Evolutionary conservation across 2,888 invertebrate species (phyloP).

Genomic region (Epinotia brunnichana): DNA sequence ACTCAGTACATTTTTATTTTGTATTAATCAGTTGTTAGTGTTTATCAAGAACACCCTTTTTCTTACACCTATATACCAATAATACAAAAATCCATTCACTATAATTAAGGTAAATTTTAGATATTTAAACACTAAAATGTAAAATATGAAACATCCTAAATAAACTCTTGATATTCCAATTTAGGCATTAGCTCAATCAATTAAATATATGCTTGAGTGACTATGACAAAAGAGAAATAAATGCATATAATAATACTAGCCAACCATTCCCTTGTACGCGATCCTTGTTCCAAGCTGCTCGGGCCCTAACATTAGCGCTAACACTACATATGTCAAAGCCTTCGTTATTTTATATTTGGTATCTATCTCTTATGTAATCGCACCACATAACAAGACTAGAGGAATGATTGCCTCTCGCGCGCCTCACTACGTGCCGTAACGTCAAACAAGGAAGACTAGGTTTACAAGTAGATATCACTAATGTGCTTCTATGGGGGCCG

Average conservation of each 20-base stretch:
- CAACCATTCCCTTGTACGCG: slow-evolving; percentile 73
- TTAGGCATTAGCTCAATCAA: slow-evolving; percentile 83
- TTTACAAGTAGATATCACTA: slow-evolving; percentile 81
- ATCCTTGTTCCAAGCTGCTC: slow-evolving; percentile 80
- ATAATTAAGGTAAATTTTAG: slow-evolving; percentile 84
- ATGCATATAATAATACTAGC: slow-evolving; percentile 83
- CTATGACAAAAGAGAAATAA: slow-evolving; percentile 82
- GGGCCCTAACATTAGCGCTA: slow-evolving; percentile 70
- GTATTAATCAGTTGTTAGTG: slow-evolving; percentile 81
- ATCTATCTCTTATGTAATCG: slow-evolving; percentile 71
- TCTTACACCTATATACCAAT: slow-evolving; percentile 83
- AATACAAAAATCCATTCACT: slow-evolving; percentile 84
- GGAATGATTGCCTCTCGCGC: slow-evolving; percentile 81
- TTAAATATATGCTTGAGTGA: slow-evolving; percentile 82
- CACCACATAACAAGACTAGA: slow-evolving; percentile 83
- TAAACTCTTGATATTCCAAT: slow-evolving; percentile 84
- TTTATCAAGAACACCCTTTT: slow-evolving; percentile 81
- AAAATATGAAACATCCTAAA: slow-evolving; percentile 84
- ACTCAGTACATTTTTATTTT: slow-evolving; percentile 82
- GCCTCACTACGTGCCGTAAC: slow-evolving; percentile 57
- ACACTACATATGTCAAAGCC: slow-evolving; percentile 72
- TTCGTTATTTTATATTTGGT: slow-evolving; percentile 82
- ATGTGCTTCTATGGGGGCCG: slow-evolving; percentile 71
- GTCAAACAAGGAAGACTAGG: slow-evolving; percentile 82
- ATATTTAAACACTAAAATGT: slow-evolving; percentile 84